Evolutionary conservation across 2,113 vertebrate genomes (phyloP), one percentile per base, ranked within the genome.

Genomic region (Colaptes auratus): DNA sequence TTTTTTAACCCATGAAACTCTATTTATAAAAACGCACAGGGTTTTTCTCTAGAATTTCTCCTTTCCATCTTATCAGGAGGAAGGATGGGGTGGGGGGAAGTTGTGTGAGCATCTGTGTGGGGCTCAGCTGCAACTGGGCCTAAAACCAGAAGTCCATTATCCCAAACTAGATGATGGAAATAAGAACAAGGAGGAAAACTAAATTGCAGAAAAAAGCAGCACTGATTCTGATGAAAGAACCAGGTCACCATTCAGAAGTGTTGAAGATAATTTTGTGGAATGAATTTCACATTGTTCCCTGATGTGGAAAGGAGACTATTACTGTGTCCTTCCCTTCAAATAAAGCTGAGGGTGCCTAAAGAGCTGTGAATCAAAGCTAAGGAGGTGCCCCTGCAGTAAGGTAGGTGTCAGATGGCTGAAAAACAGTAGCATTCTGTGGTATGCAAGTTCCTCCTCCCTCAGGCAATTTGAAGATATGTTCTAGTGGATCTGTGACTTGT

Each of bases 221-320:
- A 5, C 7, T 58, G 21, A 21, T 88, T 39, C 72, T 67, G 42
- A 59, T 50, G 10, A 55, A 39, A 46, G 18, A 76, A 21, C 17
- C 19, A 48, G 4, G 9, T 56, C 25, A 56, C 39, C 5, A 28
- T 7, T 71, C 36, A 70, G 61, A 90, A 92, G 2, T 25, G 4
- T 18, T 86, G 50, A 31, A 74, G 13, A 16, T 24, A 25, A 9
- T 53, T 90, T 74, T 83, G 24, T 39, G 27, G 39, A 82, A 52
- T 0, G 0, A 65, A 42, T 46, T 6, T 73, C 12, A 1, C n/a
- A 5, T 35, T 67, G 31, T 59, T 71, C n/a, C 15, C 91, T 81
- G 52, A 53, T 42, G 36, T 18, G 72, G 63, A 50, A 88, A 64
- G 59, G 33, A 70, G 33, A 4, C 4, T 79, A 2, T 44, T 74